phyloP scores from a whole-genome alignment of 2,797 vertebrate genomes.

The Catamblyrhynchus diadema region DNA sequence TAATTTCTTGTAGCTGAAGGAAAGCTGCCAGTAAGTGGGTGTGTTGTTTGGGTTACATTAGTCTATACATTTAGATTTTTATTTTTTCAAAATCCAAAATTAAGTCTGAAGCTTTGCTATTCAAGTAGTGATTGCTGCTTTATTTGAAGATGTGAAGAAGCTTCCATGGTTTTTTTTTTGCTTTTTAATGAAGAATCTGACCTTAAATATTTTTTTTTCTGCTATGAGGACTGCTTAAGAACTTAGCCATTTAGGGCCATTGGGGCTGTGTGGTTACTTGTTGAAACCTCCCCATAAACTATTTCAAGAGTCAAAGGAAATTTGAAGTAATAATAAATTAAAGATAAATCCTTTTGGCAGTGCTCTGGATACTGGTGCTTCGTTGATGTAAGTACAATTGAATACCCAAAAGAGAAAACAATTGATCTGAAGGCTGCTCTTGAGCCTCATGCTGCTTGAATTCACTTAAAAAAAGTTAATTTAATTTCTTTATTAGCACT shows the following conservation, averaged over 20 bases:
- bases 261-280: background rate
- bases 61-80: background rate
- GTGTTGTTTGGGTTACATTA: background rate
- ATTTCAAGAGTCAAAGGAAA: background rate
- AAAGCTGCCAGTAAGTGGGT: background rate
- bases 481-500: background rate
- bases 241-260: background rate
- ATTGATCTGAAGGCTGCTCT: background rate
- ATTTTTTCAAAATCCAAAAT: background rate
- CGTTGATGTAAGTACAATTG: accelerated
- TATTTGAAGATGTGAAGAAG: background rate
- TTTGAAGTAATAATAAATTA: background rate
- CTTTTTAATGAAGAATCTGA: background rate
- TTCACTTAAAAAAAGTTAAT: background rate
- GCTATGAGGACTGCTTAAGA: accelerated
- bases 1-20: background rate
- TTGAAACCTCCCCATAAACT: background rate
- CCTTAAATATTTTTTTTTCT: background rate
- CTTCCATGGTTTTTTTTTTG: background rate
- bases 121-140: background rate
- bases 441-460: background rate
- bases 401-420: background rate
- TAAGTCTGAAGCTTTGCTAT: background rate
- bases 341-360: background rate
- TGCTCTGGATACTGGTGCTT: background rate